Base-by-base conservation (phyloP, 2,888 invertebrate species). In the Mesorhabditis belari region DNA sequence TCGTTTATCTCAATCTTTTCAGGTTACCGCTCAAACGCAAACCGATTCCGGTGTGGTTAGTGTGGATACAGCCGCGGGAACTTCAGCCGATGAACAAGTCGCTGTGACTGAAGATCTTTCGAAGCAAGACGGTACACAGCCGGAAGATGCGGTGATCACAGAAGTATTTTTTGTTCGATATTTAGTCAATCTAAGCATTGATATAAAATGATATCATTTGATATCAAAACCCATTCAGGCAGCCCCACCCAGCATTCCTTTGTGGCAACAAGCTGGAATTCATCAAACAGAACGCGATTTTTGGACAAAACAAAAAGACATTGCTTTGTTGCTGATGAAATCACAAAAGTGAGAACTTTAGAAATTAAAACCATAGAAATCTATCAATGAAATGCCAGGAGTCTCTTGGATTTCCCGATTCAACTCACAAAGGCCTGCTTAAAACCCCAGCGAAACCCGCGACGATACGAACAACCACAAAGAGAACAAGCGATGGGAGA, bases 271-370 rank as follows among this genome's bases (percentile, higher is more conserved):
- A 9, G 27, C 51, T n/a, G 58, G 55, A n/a, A 9, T 58, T 49
- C 44, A 52, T 4, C 56, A 61, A 24, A 66, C 61, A n/a, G 72
- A 72, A 49, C 50, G 62, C 21, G 64, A 58, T 25, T 70, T 63
- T 52, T 73, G 71, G 69, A 19, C 29, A 12, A 60, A 67, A 21
- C 61, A 70, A 54, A 70, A 70, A 52, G 25, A 35, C 0, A 49
- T 68, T 5, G 64, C 61, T 2, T 64, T 65, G 4, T 35, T 61
- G 19, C 55, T 65, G 24, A 35, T 51, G 44, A 68, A 66, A 52
- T 58, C 62, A 12, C 61, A 61, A 23, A 50, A 51, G 19, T 62
- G 9, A 28, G 44, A 26, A 23, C 44, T 28, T n/a, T 54, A n/a
- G 44, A 9, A n/a, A 17, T n/a, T 35, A 35, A 35, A 17, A n/a